Evolutionary conservation across 1,140 invertebrate species (phyloP).

Genomic region (Portunus trituberculatus): DNA sequence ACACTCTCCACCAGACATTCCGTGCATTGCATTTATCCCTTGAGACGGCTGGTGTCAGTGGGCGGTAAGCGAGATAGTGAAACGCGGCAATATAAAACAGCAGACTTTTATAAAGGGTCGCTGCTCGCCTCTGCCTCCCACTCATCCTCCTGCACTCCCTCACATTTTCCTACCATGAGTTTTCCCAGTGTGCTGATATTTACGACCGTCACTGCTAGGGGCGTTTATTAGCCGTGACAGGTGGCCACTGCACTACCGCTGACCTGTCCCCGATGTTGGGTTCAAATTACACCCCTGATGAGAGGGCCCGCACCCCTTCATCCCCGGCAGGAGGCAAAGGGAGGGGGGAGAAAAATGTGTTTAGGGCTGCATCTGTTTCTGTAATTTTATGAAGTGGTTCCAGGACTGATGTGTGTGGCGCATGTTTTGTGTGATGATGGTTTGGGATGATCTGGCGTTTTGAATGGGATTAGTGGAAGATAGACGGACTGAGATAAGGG

Average conservation of each 20-base stretch:
- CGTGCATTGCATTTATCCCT: too few relatives aligned
- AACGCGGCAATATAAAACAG: not conserved
- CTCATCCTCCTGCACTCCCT: constrained; percentile 4
- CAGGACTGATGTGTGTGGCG: not conserved
- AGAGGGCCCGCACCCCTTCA: not conserved
- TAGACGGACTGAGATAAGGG: not conserved
- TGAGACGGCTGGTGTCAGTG: too few relatives aligned
- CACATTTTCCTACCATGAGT: not conserved
- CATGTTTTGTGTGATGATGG: not conserved
- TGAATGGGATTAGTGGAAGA: not conserved
- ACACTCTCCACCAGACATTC: too few relatives aligned
- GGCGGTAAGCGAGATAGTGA: not conserved
- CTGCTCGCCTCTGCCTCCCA: not conserved
- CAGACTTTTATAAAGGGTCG: not conserved
- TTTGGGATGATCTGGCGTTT: not conserved
- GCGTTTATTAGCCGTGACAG: constrained; percentile 25
- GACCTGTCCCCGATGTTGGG: not conserved
- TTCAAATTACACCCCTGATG: constrained; percentile 9
- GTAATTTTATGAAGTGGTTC: too few relatives aligned
- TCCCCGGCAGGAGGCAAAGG: not conserved
- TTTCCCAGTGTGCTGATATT: not conserved
- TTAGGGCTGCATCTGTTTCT: too few relatives aligned
- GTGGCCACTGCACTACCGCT: not conserved
- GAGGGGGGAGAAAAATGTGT: too few relatives aligned
- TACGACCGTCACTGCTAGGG: not conserved